phyloP scores from a whole-genome alignment of 2,888 invertebrate species.

The Temnothorax ravouxi region DNA sequence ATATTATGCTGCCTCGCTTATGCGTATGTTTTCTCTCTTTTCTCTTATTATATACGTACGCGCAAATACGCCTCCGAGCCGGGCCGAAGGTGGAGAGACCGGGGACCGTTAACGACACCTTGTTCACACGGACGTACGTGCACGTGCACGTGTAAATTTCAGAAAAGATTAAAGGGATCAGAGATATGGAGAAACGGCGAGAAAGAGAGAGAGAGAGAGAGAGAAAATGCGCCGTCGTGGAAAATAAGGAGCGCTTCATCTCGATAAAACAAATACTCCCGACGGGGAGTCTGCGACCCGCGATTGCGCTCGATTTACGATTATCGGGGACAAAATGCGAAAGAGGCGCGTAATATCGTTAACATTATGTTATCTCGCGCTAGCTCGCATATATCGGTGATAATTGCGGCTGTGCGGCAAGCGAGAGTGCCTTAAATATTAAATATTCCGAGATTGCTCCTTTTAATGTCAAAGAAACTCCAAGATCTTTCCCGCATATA shows the following conservation, averaged over 20 bases:
- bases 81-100: constrained; percentile 65
- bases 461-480: neutral
- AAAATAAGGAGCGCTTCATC: neutral
- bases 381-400: neutral
- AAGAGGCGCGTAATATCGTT: constrained; percentile 12
- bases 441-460: neutral
- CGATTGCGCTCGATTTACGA: constrained; percentile 5
- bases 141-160: constrained; percentile 63
- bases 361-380: constrained; percentile 17
- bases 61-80: constrained; percentile 57
- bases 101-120: constrained; percentile 75
- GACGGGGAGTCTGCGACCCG: no score
- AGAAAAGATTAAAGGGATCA: constrained; percentile 57
- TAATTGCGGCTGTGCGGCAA: constrained; percentile 7
- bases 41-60: constrained; percentile 66
- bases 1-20: constrained; percentile 57
- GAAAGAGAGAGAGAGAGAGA: neutral
- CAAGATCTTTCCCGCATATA: neutral
- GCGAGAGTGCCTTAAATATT: neutral
- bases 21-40: constrained; percentile 54
- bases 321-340: constrained; percentile 37
- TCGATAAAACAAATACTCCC: constrained; percentile 25
- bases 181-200: constrained; percentile 7
- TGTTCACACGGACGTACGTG: constrained; percentile 70
- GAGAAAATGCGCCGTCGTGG: neutral